Evolutionary conservation across 2,113 vertebrate species (phyloP).

Genomic region (Fulmarus glacialis): DNA sequence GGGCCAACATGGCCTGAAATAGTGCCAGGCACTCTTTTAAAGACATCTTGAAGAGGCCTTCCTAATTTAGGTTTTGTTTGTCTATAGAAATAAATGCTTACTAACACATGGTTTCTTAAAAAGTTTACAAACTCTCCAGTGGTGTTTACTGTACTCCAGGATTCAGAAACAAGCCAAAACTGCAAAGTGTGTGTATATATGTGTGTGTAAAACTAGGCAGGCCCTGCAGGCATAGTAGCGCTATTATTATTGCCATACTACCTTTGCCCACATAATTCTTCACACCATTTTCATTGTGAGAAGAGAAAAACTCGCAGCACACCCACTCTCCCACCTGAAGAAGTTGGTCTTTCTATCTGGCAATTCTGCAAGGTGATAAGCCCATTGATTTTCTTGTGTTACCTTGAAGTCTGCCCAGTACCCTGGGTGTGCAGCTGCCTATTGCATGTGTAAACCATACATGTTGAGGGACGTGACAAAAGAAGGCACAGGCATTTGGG

Average conservation of each 20-base stretch:
- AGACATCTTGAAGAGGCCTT: background rate
- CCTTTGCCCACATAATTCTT: background rate
- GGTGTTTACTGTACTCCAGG: background rate
- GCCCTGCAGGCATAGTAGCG: background rate
- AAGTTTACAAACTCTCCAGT: background rate
- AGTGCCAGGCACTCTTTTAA: background rate
- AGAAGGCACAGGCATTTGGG: background rate
- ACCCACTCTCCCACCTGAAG: background rate
- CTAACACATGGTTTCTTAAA: background rate
- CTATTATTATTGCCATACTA: background rate
- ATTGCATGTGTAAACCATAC: fast-evolving
- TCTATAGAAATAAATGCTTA: background rate
- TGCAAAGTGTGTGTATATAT: background rate
- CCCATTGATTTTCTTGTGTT: background rate
- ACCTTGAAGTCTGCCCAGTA: background rate
- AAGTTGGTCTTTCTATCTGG: background rate
- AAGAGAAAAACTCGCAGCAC: background rate
- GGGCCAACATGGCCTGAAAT: background rate
- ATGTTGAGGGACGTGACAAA: fast-evolving
- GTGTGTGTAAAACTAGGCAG: background rate
- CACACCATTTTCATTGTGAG: background rate
- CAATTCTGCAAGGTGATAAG: background rate
- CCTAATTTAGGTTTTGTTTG: too few species aligned
- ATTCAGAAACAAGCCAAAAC: background rate
- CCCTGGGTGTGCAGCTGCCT: background rate